These are phyloP conservation scores for Encarsia formosa DNA, from an alignment of 2,888 invertebrate species.

Conservation along the genomic window DNA sequence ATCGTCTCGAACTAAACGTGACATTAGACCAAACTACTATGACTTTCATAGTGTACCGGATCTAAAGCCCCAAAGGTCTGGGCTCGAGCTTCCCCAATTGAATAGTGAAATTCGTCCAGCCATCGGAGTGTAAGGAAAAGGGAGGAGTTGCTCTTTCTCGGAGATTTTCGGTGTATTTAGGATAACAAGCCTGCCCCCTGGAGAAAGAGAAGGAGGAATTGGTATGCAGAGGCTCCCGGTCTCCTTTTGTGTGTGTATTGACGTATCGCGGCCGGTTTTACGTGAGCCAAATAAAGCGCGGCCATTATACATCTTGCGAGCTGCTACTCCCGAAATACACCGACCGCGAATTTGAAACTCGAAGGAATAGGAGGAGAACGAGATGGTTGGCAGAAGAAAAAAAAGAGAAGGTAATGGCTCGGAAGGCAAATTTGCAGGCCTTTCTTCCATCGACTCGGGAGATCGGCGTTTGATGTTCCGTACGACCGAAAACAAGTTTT, in stretches of 20 bases:
- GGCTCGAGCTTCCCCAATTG: too few species aligned
- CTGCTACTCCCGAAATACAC: neutral
- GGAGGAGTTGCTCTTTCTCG: slow-evolving; percentile 41
- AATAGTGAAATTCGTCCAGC: neutral
- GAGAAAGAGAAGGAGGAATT: slow-evolving; percentile 34
- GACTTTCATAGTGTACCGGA: too few species aligned
- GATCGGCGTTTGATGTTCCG: too few species aligned
- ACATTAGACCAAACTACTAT: too few species aligned
- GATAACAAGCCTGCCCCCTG: slow-evolving; percentile 46
- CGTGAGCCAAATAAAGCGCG: slow-evolving; percentile 52
- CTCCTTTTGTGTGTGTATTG: slow-evolving; percentile 47
- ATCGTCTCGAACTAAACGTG: too few species aligned
- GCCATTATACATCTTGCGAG: slow-evolving; percentile 50
- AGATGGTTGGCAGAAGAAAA: slow-evolving; percentile 41
- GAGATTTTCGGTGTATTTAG: slow-evolving; percentile 52
- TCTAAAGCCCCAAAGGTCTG: too few species aligned
- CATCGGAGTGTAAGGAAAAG: too few species aligned
- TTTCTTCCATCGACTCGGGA: too few species aligned
- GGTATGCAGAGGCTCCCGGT: slow-evolving; percentile 45
- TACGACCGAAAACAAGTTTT: too few species aligned
- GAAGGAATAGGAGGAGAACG: neutral
- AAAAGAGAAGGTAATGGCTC: slow-evolving; percentile 42
- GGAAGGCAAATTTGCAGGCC: slow-evolving; percentile 43
- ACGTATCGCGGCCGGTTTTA: slow-evolving; percentile 51
- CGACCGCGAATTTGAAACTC: slow-evolving; percentile 2